Conservation (phyloP, 1,140 invertebrate genomes). For the Cherax destructor region DNA sequence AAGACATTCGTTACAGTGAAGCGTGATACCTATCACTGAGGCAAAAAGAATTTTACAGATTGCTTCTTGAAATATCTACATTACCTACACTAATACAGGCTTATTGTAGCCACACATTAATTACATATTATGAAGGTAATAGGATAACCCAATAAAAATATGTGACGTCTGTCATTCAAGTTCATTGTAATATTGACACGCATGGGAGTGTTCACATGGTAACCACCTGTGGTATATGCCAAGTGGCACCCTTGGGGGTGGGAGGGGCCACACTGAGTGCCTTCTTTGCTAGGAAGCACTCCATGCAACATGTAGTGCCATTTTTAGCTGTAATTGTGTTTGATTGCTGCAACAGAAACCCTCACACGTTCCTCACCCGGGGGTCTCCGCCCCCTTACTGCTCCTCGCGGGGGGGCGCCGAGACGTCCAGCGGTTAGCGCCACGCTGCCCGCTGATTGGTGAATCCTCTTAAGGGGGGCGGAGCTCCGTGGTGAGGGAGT, state of each 20-base stretch:
- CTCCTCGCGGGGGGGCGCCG: slow-evolving; percentile 29
- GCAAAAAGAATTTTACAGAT: too few relatives aligned
- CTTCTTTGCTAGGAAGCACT: neutral
- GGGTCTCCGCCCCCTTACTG: slow-evolving; percentile 60
- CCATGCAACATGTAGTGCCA: slow-evolving; percentile 57
- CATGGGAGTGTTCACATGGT: too few relatives aligned
- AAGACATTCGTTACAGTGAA: too few relatives aligned
- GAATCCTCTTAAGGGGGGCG: neutral
- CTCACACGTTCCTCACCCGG: slow-evolving; percentile 10
- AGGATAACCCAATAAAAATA: too few relatives aligned
- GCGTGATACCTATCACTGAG: too few relatives aligned
- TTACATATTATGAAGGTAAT: too few relatives aligned
- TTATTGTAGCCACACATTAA: too few relatives aligned
- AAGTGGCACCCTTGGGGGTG: neutral
- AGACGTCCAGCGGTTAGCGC: slow-evolving; percentile 38
- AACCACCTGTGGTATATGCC: too few relatives aligned
- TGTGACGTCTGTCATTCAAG: too few relatives aligned
- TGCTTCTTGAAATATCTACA: too few relatives aligned
- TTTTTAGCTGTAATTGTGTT: slow-evolving; percentile 62
- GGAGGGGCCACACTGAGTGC: neutral
- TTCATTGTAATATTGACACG: too few relatives aligned
- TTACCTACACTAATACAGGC: too few relatives aligned
- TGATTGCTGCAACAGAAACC: slow-evolving; percentile 50
- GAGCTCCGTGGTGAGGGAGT: neutral
- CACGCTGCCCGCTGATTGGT: slow-evolving; percentile 34